Evolutionary conservation across 2,797 vertebrate species (phyloP).

Genomic region (Etheostoma nigrum): DNA sequence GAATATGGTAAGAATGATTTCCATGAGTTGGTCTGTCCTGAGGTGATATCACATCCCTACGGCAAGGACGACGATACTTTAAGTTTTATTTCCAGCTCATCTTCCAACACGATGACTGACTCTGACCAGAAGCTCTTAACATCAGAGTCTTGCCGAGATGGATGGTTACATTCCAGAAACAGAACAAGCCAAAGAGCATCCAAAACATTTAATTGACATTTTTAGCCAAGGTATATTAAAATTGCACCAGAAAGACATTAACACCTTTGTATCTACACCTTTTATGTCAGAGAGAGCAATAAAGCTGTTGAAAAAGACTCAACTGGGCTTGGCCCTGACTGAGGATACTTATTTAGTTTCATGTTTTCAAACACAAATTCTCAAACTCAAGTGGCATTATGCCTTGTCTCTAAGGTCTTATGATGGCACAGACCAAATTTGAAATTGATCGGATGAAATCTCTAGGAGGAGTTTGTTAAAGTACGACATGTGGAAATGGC

Average conservation of each 20-base stretch:
- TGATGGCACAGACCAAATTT: too few species aligned
- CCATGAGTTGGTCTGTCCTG: conserved; percentile 21
- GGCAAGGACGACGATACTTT: conserved; percentile 4
- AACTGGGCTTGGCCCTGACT: neutral
- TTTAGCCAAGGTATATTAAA: neutral
- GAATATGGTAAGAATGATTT: conserved; percentile 31
- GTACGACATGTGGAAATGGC: too few species aligned
- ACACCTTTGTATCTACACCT: neutral
- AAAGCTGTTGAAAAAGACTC: neutral
- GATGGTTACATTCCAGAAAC: neutral
- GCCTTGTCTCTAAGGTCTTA: too few species aligned
- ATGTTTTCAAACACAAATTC: neutral
- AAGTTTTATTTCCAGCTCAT: conserved; percentile 14
- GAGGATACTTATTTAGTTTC: neutral
- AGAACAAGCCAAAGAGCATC: neutral
- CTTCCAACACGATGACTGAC: conserved; percentile 13
- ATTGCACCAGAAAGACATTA: neutral
- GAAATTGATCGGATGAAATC: too few species aligned
- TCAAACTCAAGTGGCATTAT: neutral
- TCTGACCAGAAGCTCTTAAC: neutral
- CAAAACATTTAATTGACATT: neutral
- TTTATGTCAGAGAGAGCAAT: neutral
- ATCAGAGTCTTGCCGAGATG: neutral
- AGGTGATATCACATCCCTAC: conserved; percentile 30
- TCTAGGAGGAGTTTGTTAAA: too few species aligned